Evolutionary conservation across 1,140 invertebrate species (phyloP).

Genomic region (Drosophila ananassae): DNA sequence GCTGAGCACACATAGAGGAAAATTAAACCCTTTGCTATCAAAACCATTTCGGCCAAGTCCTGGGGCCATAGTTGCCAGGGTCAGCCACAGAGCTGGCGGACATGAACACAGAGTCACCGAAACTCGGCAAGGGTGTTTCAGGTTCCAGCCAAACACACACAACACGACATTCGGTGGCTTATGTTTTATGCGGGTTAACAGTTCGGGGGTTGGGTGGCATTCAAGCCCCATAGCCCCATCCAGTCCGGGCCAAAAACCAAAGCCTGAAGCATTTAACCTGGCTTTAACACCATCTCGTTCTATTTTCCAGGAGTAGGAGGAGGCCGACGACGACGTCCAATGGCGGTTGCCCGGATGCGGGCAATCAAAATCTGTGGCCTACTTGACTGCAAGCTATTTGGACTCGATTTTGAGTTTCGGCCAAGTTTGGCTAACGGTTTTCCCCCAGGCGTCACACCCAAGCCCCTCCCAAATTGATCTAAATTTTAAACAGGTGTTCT

Average conservation of each 20-base stretch:
- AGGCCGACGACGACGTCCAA: slow-evolving; percentile 25
- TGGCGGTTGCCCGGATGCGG: slow-evolving; percentile 43
- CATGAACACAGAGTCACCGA: slow-evolving; percentile 52
- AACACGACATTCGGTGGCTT: slow-evolving; percentile 49
- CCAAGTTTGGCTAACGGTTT: slow-evolving; percentile 41
- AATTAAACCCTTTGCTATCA: slow-evolving; percentile 30
- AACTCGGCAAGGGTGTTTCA: neutral
- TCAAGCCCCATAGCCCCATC: slow-evolving; percentile 4
- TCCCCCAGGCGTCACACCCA: slow-evolving; percentile 16
- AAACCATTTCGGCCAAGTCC: slow-evolving; percentile 36
- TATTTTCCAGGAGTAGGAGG: neutral
- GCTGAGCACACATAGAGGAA: neutral
- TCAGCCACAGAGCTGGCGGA: slow-evolving; percentile 48
- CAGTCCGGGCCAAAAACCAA: neutral
- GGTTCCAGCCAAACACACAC: slow-evolving; percentile 20
- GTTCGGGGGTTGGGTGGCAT: neutral
- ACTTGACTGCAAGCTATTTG: slow-evolving; percentile 52
- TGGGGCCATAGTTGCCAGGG: slow-evolving; percentile 13
- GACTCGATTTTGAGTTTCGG: slow-evolving; percentile 28
- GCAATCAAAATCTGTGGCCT: slow-evolving; percentile 51
- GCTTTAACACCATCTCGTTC: slow-evolving; percentile 56
- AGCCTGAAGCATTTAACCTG: slow-evolving; percentile 45
- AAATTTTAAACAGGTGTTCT: slow-evolving; percentile 13
- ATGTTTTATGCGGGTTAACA: slow-evolving; percentile 63
- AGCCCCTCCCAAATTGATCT: neutral